These are phyloP conservation scores for Chaetoderma sp. DNA, from an alignment of 2,888 invertebrate genomes.

Conservation along the genomic window DNA sequence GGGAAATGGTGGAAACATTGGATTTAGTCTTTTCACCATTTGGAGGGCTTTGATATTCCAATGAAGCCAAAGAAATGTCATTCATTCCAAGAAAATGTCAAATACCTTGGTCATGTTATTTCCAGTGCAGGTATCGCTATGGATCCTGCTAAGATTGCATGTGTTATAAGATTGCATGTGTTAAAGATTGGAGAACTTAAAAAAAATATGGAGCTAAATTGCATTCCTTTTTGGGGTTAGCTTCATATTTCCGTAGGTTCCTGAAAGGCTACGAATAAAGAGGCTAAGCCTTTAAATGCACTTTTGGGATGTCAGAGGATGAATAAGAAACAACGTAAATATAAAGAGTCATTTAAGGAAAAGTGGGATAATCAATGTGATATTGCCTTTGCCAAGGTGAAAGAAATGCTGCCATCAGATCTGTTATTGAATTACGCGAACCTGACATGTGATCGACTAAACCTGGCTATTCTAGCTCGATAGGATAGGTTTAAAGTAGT, in stretches of 20 bases:
- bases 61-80: background rate
- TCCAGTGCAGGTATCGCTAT: background rate
- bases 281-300: no score
- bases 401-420: no score
- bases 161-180: background rate
- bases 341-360: no score
- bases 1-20: background rate
- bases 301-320: no score
- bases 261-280: background rate
- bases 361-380: no score
- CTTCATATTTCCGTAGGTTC: background rate
- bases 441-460: no score
- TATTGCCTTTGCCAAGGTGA: no score
- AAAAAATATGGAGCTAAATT: background rate
- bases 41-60: background rate
- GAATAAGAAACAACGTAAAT: no score
- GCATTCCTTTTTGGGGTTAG: background rate
- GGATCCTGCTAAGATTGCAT: background rate
- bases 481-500: no score
- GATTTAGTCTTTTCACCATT: background rate
- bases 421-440: no score
- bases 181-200: no score
- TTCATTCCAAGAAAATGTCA: background rate
- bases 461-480: no score
- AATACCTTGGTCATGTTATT: background rate